These are phyloP conservation scores for Ectemnius lituratus DNA, from an alignment of 2,888 invertebrate species.

Conservation along the genomic window DNA sequence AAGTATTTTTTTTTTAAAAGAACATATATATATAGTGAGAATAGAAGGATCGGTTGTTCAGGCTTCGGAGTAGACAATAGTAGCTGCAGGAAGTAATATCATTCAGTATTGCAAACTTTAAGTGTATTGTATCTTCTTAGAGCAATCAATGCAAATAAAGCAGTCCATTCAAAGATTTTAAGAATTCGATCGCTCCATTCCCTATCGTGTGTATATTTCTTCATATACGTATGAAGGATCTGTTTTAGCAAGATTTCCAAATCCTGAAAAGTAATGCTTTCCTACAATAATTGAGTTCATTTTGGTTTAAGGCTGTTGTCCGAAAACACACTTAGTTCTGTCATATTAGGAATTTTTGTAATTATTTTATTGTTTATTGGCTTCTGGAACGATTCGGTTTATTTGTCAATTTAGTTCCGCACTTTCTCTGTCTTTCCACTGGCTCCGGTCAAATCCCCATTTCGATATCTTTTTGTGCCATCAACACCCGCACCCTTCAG, in stretches of 20 bases:
- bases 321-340: no score
- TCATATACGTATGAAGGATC: no score
- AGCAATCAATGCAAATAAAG: no score
- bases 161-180: slow-evolving; percentile 59
- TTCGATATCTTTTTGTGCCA: slow-evolving; percentile 39
- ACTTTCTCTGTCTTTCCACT: slow-evolving; percentile 3
- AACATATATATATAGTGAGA: no score
- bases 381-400: neutral
- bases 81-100: neutral
- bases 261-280: no score
- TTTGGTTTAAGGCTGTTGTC: no score
- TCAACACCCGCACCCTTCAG: slow-evolving; percentile 28
- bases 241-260: no score
- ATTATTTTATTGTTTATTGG: no score
- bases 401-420: slow-evolving; percentile 28
- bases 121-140: slow-evolving; percentile 53
- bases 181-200: slow-evolving; percentile 63
- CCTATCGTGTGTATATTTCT: slow-evolving; percentile 8
- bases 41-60: slow-evolving; percentile 22
- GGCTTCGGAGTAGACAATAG: neutral
- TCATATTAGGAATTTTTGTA: no score
- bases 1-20: no score
- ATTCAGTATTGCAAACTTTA: slow-evolving; percentile 68
- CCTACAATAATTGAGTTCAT: no score
- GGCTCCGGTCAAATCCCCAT: slow-evolving; percentile 32